Evolutionary conservation across 1,140 invertebrate species (phyloP).

Genomic region (Mylabris phalerata): DNA sequence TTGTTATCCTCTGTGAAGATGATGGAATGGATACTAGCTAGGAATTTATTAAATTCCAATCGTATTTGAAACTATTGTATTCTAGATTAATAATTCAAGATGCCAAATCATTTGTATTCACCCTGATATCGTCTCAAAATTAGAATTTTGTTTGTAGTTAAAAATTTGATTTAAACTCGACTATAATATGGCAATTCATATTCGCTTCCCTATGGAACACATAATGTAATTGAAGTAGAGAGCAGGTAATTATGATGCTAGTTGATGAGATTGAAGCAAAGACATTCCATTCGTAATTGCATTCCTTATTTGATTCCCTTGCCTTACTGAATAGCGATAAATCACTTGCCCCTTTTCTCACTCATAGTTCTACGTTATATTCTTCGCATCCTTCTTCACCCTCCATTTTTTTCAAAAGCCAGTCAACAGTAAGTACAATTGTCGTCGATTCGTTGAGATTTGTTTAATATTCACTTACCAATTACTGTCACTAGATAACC

Average conservation of each 20-base stretch:
- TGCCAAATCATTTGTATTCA: neutral
- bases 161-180: conserved; percentile 6
- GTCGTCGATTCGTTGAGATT: conserved; percentile 4
- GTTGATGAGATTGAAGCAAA: conserved; percentile 29
- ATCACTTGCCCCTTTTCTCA: conserved; percentile 20
- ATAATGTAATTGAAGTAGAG: conserved; percentile 2
- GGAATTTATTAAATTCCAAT: conserved; percentile 1
- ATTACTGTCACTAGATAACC: conserved; percentile 11
- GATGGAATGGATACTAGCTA: neutral
- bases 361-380: too few relatives aligned
- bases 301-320: conserved; percentile 29
- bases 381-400: too few relatives aligned
- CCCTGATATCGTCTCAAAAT: neutral
- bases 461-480: neutral
- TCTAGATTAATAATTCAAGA: too few relatives aligned
- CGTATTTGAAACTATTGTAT: neutral
- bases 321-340: conserved; percentile 20
- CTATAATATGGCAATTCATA: neutral
- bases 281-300: conserved; percentile 32
- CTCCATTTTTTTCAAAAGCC: neutral
- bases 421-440: conserved; percentile 26
- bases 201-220: neutral
- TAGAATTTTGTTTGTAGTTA: neutral
- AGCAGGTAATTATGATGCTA: conserved; percentile 23
- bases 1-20: too few relatives aligned